Percentiles rank a stretch among this genome's conserved stretches.
phyloP scores from a whole-genome alignment of 2,888 invertebrate species.

The Agrochola litura region DNA sequence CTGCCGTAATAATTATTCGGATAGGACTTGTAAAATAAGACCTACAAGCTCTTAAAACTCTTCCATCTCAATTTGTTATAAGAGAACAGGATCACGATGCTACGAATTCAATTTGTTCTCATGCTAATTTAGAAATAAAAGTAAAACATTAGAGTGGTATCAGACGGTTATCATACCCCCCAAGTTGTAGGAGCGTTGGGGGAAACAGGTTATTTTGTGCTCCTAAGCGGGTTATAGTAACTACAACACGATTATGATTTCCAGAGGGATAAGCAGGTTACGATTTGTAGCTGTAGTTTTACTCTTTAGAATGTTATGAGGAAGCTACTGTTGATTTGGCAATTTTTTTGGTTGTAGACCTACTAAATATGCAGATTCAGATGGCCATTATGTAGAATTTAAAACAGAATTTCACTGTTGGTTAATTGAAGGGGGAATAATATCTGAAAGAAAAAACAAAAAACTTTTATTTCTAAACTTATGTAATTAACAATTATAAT shows the following conservation, averaged over 20 bases:
- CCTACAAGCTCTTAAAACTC: slow-evolving; percentile 15
- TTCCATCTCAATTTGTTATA: slow-evolving; percentile 44
- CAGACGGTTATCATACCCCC: slow-evolving; percentile 66
- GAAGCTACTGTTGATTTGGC: neutral
- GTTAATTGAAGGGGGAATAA: neutral
- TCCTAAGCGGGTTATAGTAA: slow-evolving; percentile 50
- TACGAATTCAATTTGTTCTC: slow-evolving; percentile 65
- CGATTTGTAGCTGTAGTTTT: slow-evolving; percentile 37
- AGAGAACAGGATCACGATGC: slow-evolving; percentile 28
- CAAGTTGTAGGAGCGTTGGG: slow-evolving; percentile 62
- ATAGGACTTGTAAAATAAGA: slow-evolving; percentile 19
- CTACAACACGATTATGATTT: slow-evolving; percentile 57
- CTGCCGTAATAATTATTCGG: slow-evolving; percentile 32
- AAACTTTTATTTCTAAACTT: too few relatives aligned
- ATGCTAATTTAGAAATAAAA: slow-evolving; percentile 68
- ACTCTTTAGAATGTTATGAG: slow-evolving; percentile 17
- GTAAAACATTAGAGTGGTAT: slow-evolving; percentile 55
- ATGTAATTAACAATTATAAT: too few relatives aligned
- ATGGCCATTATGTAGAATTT: neutral
- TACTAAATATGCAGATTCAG: neutral
- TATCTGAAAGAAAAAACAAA: neutral
- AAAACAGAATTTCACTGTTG: neutral
- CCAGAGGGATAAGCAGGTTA: slow-evolving; percentile 49
- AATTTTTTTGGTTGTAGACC: neutral
- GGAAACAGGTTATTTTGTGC: slow-evolving; percentile 66